Evolutionary conservation across 2,888 invertebrate species (phyloP).

Genomic region (Autographa pulchrina): DNA sequence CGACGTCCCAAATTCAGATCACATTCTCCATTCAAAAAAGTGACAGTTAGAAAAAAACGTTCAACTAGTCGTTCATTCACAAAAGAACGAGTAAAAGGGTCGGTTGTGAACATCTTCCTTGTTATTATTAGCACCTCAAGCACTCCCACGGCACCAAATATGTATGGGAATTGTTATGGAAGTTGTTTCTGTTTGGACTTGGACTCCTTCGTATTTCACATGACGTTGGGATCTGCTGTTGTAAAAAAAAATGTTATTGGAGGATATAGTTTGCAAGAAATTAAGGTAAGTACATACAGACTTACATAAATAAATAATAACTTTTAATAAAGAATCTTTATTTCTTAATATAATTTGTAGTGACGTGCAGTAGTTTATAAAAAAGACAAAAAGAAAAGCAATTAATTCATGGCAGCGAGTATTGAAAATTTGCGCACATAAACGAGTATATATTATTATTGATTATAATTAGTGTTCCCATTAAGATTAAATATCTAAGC

Average conservation of each 20-base stretch:
- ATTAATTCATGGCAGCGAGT: too few species aligned
- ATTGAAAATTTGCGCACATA: too few species aligned
- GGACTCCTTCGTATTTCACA: constrained; percentile 64
- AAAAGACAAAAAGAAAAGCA: too few species aligned
- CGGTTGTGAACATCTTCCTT: constrained; percentile 66
- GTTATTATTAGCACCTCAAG: constrained; percentile 84
- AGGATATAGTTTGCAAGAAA: not conserved
- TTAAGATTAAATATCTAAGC: constrained; percentile 24
- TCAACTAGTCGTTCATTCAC: constrained; percentile 61
- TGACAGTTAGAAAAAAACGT: constrained; percentile 8
- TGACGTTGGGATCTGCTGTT: constrained; percentile 20
- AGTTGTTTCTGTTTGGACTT: constrained; percentile 60
- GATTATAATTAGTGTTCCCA: constrained; percentile 20
- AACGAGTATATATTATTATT: too few species aligned
- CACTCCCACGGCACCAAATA: constrained; percentile 84
- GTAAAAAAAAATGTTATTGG: not conserved
- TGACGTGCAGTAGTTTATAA: too few species aligned
- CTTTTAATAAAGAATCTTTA: too few species aligned
- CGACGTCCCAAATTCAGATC: not conserved
- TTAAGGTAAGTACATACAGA: not conserved
- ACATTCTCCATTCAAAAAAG: constrained; percentile 21
- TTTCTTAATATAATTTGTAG: too few species aligned
- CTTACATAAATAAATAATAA: too few species aligned
- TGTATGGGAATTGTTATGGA: constrained; percentile 79
- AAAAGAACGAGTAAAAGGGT: constrained; percentile 60